Percentiles rank a stretch among this genome's conserved stretches.
Conservation (phyloP, 2,113 vertebrate genomes). For the Puffinus mauretanicus region DNA sequence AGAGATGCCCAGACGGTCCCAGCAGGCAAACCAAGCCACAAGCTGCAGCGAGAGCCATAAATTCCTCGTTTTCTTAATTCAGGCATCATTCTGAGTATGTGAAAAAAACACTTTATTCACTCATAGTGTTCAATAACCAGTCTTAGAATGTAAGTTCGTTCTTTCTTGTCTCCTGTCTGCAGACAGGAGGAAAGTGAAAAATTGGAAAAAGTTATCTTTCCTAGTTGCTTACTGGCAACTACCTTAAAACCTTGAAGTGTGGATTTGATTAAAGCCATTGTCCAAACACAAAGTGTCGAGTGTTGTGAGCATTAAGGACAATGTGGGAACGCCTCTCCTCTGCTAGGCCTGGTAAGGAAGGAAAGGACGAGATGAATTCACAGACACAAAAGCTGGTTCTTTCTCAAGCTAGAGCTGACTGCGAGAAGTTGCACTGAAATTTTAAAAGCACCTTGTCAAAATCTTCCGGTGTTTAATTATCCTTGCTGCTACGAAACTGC, state of each 20-base stretch:
- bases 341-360: not conserved
- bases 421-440: fast-evolving
- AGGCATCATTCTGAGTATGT: not conserved
- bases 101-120: not conserved
- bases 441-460: not conserved
- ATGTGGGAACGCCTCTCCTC: not conserved
- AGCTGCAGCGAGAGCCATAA: not conserved
- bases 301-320: not conserved
- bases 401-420: not conserved
- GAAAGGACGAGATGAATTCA: not conserved
- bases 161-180: not conserved
- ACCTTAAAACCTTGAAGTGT: not conserved
- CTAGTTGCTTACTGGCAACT: not conserved
- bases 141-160: not conserved
- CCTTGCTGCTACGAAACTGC: not conserved
- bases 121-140: not conserved
- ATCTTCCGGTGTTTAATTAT: not conserved
- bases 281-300: not conserved
- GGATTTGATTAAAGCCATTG: not conserved
- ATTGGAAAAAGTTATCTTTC: not conserved
- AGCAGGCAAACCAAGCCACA: not conserved
- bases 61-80: not conserved
- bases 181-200: not conserved
- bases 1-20: not conserved
- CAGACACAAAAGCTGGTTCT: not conserved